Conservation (phyloP, 2,888 invertebrate genomes). For the Aromia moschata region DNA sequence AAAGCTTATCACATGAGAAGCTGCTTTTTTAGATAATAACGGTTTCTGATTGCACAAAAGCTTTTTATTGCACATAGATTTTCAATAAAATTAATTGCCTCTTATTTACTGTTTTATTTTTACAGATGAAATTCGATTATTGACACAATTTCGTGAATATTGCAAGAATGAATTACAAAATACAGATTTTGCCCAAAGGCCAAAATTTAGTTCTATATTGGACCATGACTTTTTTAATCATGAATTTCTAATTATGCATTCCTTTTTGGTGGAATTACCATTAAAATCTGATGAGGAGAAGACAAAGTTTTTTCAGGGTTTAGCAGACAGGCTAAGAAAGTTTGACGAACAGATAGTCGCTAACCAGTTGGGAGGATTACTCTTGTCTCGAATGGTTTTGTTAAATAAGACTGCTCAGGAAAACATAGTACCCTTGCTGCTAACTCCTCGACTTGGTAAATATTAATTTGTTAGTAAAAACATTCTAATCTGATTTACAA, state of each 20-base stretch:
- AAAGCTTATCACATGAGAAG: no score
- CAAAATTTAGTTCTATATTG: constrained; percentile 73
- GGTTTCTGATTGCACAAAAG: no score
- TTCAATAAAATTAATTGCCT: no score
- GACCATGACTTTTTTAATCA: constrained; percentile 84
- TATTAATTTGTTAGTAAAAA: constrained; percentile 11
- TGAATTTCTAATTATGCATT: constrained; percentile 84
- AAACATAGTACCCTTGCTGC: constrained; percentile 74
- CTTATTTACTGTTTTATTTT: no score
- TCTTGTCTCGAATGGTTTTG: constrained; percentile 86
- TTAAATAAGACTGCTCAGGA: constrained; percentile 82
- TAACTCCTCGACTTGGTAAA: constrained; percentile 76
- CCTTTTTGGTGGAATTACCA: constrained; percentile 84
- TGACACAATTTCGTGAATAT: constrained; percentile 74
- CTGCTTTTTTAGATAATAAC: no score
- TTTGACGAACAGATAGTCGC: constrained; percentile 86
- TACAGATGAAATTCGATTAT: constrained; percentile 74
- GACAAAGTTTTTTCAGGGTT: constrained; percentile 77
- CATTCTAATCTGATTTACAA: no score
- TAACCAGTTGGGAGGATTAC: constrained; percentile 77
- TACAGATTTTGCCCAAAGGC: constrained; percentile 71
- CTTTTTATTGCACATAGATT: no score
- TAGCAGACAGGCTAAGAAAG: constrained; percentile 73
- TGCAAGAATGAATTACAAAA: constrained; percentile 77
- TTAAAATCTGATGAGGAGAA: constrained; percentile 81